phyloP scores from a whole-genome alignment of 2,113 vertebrate genomes.

The Takifugu flavidus region DNA sequence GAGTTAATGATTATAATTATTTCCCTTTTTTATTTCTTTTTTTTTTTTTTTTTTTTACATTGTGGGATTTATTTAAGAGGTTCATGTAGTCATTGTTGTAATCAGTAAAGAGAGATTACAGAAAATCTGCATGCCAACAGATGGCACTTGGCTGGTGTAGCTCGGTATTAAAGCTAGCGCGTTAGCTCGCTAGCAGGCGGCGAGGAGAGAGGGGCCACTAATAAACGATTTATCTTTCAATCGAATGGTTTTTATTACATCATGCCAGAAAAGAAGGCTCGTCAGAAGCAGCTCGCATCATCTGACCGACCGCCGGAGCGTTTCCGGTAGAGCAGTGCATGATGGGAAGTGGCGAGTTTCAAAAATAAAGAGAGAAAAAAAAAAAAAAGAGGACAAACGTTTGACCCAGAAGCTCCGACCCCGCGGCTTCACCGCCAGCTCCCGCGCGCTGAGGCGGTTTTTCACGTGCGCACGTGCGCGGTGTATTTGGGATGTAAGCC shows the following conservation, averaged over 20 bases:
- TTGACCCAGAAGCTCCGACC: constrained; percentile 34
- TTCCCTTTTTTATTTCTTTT: constrained; percentile 59
- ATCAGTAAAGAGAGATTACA: constrained; percentile 83
- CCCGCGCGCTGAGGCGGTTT: background rate
- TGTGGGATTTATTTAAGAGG: constrained; percentile 82
- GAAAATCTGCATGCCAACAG: constrained; percentile 80
- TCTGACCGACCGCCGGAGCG: constrained; percentile 12
- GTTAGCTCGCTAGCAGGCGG: constrained; percentile 42
- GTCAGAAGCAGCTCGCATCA: constrained; percentile 33
- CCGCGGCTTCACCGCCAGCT: constrained; percentile 29
- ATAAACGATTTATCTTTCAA: constrained; percentile 63
- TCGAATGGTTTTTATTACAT: constrained; percentile 51
- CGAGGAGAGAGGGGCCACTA: constrained; percentile 51
- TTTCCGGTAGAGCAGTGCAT: background rate
- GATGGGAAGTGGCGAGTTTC: constrained; percentile 13
- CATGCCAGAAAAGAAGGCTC: constrained; percentile 28
- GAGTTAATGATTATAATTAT: constrained; percentile 84
- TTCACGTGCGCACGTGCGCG: background rate
- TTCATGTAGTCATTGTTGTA: constrained; percentile 79
- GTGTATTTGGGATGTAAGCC: constrained; percentile 1
- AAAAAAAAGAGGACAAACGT: constrained; percentile 14
- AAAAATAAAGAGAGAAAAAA: constrained; percentile 6
- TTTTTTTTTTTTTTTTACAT: constrained; percentile 63
- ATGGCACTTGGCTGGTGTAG: constrained; percentile 75
- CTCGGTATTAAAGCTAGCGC: constrained; percentile 64